These are phyloP conservation scores for Horisme vitalbata DNA, from an alignment of 2,888 invertebrate genomes.

Conservation along the genomic window DNA sequence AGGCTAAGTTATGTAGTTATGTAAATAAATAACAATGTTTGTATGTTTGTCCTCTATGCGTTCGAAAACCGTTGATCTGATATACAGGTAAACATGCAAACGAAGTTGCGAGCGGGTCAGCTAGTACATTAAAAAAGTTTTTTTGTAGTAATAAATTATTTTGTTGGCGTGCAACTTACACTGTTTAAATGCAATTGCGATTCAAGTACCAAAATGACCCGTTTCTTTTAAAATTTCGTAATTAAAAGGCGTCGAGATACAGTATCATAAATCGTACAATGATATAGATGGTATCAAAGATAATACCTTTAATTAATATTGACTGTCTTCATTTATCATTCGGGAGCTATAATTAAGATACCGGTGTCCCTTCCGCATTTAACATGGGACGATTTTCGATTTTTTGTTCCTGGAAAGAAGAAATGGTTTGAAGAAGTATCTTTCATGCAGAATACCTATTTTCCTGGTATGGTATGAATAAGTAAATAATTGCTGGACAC, in stretches of 20 bases:
- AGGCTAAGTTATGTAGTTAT: no score
- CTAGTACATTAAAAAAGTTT: no score
- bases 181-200: slow-evolving; percentile 15
- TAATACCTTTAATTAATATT: slow-evolving; percentile 43
- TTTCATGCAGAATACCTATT: no score
- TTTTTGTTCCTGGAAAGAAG: slow-evolving; percentile 7
- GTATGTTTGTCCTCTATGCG: no score
- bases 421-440: no score
- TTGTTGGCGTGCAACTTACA: slow-evolving; percentile 6
- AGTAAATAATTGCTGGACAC: no score
- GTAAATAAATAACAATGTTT: no score
- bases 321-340: slow-evolving; percentile 43
- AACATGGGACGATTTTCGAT: neutral
- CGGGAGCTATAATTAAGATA: slow-evolving; percentile 48
- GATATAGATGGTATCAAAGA: slow-evolving; percentile 42
- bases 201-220: slow-evolving; percentile 13
- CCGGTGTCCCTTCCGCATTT: slow-evolving; percentile 38
- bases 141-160: no score
- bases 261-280: slow-evolving; percentile 34
- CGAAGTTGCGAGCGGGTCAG: no score
- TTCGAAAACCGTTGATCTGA: no score
- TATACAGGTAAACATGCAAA: no score
- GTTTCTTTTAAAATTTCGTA: slow-evolving; percentile 26
- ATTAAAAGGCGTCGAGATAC: slow-evolving; percentile 35
- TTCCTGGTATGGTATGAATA: no score